Evolutionary conservation across 2,797 vertebrate genomes (phyloP), one percentile per base, ranked within the genome.

Genomic region (Moxostoma hubbsi): DNA sequence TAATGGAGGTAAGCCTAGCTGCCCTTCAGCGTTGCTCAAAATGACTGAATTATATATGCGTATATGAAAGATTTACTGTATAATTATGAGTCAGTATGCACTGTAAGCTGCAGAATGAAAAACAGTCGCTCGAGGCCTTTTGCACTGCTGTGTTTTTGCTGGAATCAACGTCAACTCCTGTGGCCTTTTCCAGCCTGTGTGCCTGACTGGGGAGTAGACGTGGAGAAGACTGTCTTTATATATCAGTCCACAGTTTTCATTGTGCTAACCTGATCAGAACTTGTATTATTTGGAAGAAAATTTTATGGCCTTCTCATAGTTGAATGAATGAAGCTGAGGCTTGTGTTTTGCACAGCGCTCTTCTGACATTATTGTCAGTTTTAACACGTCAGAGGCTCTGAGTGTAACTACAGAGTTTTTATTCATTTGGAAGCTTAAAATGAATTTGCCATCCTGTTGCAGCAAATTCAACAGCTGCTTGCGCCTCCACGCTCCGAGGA

Each of bases 391-490:
- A 36, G 36, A 36, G 36, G 2, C 36, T 36, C 36, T 36, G 9
- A 5, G 15, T 18, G 57, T 18, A 18, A 58, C 15, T 58, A 36
- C 36, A 36, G 36, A 36, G 36, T 3, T 4, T 36, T 36, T 36
- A 36, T 36, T 36, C 36, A 36, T 4, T 36, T 36, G 36, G 36
- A 36, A 7, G 6, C 57, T 10, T 61, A 7, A 36, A 12, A 59
- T 36, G 36, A 18, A 18, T 75, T 4, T 13, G 12, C 13, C 49
- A 5, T 36, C 61, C 8, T 55, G 9, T 79, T 72, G 36, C 69
- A 99, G 97, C 96, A 99, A 97, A 98, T 99, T 90, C 98, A 99
- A 87, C 96, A 96, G 66, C 94, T 99, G 80, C 90, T 99, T 89
- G 97, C 97, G 67, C 97, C 98, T 79, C 98, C 97, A 49, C 97